phyloP scores from a whole-genome alignment of 2,113 vertebrate species.

The Gopherus flavomarginatus region DNA sequence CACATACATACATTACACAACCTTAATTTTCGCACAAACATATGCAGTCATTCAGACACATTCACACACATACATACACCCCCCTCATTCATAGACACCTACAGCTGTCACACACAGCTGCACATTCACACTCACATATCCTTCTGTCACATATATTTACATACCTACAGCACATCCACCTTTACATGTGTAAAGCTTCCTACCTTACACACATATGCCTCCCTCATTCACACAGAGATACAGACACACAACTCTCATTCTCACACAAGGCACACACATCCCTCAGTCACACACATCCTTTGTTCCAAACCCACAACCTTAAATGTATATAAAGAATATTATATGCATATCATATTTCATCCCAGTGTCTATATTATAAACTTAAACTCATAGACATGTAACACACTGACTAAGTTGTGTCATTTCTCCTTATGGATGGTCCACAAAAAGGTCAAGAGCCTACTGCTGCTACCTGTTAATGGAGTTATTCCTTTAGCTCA shows the following conservation, averaged over 20 bases:
- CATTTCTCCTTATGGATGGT: not conserved
- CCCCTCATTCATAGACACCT: not conserved
- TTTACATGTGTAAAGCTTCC: not conserved
- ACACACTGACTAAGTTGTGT: accelerated
- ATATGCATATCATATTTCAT: accelerated
- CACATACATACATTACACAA: not conserved
- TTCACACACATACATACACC: not conserved
- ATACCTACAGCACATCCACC: not conserved
- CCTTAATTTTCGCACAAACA: not conserved
- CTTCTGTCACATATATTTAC: not conserved
- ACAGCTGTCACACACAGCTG: not conserved
- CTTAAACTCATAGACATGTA: not conserved
- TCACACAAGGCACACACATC: not conserved
- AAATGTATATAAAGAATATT: not conserved
- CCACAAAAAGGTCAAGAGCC: not conserved
- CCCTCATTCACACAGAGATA: not conserved
- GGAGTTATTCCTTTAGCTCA: not conserved
- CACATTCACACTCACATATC: not conserved
- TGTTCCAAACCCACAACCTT: slow-evolving; percentile 1
- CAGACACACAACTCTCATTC: not conserved
- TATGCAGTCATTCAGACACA: not conserved
- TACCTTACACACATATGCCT: not conserved
- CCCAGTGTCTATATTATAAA: not conserved
- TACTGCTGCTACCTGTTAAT: not conserved
- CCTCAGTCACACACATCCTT: not conserved